Evolutionary conservation across 2,888 invertebrate species (phyloP).

Genomic region (Caenorhabditis zanzibari): DNA sequence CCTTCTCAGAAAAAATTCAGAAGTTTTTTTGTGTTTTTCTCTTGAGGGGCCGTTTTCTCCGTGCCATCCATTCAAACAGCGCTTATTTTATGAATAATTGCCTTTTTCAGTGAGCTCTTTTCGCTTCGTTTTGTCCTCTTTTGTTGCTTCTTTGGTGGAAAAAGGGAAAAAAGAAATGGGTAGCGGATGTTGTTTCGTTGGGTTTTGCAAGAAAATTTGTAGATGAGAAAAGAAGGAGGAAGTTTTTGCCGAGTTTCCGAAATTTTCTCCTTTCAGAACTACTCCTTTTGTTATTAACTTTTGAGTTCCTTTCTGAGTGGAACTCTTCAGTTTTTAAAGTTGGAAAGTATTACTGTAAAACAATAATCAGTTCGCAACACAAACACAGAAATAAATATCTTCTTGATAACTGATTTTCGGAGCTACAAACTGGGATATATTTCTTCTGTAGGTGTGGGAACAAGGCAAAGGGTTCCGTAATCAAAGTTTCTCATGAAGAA

Average conservation of each 20-base stretch:
- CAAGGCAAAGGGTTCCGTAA: too few relatives aligned
- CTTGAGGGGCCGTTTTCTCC: constrained; percentile 1
- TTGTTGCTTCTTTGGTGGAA: constrained; percentile 23
- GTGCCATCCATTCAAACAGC: constrained; percentile 44
- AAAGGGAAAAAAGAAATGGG: constrained; percentile 24
- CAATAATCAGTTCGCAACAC: too few relatives aligned
- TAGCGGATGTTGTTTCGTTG: constrained; percentile 21
- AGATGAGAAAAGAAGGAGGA: constrained; percentile 20
- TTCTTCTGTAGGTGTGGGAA: too few relatives aligned
- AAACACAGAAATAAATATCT: too few relatives aligned
- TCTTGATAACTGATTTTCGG: too few relatives aligned
- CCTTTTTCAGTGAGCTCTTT: constrained; percentile 45
- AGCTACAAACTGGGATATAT: too few relatives aligned
- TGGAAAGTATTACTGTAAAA: not conserved
- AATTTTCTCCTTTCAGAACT: constrained; percentile 6
- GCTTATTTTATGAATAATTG: constrained; percentile 58
- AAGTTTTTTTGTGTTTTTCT: constrained; percentile 21
- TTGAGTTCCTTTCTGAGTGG: not conserved
- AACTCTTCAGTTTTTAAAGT: not conserved
- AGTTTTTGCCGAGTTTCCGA: constrained; percentile 13
- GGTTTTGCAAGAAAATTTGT: constrained; percentile 30
- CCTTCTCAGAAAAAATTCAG: constrained; percentile 1
- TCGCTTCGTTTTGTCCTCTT: constrained; percentile 25
- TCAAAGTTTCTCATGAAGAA: too few relatives aligned
- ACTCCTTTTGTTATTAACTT: constrained; percentile 12